phyloP scores from a whole-genome alignment of 2,797 vertebrate genomes.

The Eleutherodactylus coqui region DNA sequence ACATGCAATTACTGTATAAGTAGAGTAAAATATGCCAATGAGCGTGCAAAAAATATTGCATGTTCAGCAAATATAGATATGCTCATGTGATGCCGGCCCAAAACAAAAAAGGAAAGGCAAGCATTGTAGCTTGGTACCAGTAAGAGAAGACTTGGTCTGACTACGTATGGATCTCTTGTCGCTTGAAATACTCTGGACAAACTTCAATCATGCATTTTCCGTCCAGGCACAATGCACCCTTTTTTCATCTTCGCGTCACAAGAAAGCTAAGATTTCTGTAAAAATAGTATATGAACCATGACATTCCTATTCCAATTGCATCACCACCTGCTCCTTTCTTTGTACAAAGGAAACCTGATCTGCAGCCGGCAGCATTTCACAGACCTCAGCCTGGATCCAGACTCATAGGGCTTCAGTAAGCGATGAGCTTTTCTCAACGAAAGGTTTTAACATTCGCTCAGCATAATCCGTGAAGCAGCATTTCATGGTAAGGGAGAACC shows the following conservation, averaged over 20 bases:
- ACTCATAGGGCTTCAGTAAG: slow-evolving; percentile 13
- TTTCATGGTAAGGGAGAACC: slow-evolving; percentile 40
- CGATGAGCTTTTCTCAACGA: slow-evolving; percentile 23
- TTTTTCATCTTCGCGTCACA: not conserved
- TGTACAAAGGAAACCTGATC: slow-evolving; percentile 42
- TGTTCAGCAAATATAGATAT: too few relatives aligned
- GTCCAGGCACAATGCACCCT: not conserved
- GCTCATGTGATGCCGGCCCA: too few relatives aligned
- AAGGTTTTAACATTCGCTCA: slow-evolving; percentile 46
- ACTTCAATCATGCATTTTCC: not conserved
- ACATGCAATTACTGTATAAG: too few relatives aligned
- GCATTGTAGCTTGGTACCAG: not conserved
- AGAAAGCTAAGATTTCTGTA: slow-evolving; percentile 29
- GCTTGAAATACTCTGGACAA: not conserved
- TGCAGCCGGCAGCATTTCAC: slow-evolving; percentile 47
- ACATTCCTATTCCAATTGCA: slow-evolving; percentile 46
- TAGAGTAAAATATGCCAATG: too few relatives aligned
- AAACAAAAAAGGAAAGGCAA: not conserved
- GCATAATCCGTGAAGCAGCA: slow-evolving; percentile 50
- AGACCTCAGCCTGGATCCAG: slow-evolving; percentile 30
- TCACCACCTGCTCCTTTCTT: slow-evolving; percentile 32
- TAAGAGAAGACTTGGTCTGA: not conserved
- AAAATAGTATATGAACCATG: slow-evolving; percentile 47
- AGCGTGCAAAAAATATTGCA: too few relatives aligned
- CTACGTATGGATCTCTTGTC: not conserved